These are phyloP conservation scores for Alentia gelatinosa DNA, from an alignment of 2,888 invertebrate species.

Conservation along the genomic window DNA sequence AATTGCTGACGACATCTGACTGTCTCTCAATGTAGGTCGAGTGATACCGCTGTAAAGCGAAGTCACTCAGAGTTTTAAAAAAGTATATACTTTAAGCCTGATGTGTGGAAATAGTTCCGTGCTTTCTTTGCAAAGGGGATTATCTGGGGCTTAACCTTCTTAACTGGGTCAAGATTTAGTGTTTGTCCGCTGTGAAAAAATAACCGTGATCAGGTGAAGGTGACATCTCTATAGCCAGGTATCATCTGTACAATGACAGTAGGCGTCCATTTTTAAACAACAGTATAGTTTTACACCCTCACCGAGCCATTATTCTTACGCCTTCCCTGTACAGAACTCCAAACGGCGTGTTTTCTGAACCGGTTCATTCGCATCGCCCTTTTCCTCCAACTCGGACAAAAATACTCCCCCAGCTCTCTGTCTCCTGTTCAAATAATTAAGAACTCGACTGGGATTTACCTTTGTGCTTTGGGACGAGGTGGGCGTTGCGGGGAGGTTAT, in stretches of 20 bases:
- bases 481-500: background rate
- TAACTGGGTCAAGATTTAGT: constrained; percentile 1
- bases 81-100: background rate
- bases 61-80: background rate
- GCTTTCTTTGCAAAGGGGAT: background rate
- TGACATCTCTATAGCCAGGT: background rate
- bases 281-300: background rate
- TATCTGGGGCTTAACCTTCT: background rate
- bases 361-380: no score
- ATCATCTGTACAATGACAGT: background rate
- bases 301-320: background rate
- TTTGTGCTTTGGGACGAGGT: background rate
- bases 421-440: background rate
- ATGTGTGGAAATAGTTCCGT: background rate
- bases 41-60: no score
- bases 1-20: no score
- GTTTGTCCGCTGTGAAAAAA: background rate
- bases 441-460: background rate
- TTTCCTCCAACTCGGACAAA: background rate
- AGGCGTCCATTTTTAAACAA: background rate
- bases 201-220: background rate
- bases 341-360: no score
- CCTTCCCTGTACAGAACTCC: background rate
- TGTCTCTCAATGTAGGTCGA: no score
- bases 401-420: background rate